A percentile compares a stretch with the other conserved stretches of the same genome.
These are phyloP conservation scores for Polypedilum vanderplanki DNA, from an alignment of 1,140 invertebrate genomes.

Conservation along the genomic window DNA sequence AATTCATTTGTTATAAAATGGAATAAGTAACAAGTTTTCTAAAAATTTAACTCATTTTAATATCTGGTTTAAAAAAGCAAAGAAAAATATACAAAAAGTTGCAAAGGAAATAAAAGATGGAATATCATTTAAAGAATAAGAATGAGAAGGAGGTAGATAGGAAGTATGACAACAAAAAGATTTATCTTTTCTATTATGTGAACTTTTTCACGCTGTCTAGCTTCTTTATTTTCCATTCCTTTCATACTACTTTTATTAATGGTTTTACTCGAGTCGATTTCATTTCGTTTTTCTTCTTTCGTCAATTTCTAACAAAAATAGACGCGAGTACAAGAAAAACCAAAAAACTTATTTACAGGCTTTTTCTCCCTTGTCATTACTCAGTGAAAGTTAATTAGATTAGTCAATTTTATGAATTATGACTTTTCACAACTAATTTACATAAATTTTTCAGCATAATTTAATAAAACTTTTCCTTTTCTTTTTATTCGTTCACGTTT, in stretches of 20 bases:
- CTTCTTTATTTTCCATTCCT: neutral
- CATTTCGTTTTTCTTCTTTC: no score
- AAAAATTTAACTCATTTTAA: neutral
- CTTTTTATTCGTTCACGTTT: no score
- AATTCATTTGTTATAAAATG: no score
- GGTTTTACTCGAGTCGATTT: slow-evolving; percentile 14
- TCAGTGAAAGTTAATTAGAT: slow-evolving; percentile 13
- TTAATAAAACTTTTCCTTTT: neutral
- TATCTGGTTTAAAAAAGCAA: neutral
- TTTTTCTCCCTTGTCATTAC: neutral
- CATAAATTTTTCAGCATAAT: neutral
- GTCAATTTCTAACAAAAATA: no score
- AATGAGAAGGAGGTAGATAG: neutral
- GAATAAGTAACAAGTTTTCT: no score
- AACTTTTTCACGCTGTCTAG: slow-evolving; percentile 16
- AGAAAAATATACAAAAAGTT: neutral
- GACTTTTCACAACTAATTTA: slow-evolving; percentile 16
- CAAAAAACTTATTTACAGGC: neutral
- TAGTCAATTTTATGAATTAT: slow-evolving; percentile 24
- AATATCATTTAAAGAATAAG: neutral
- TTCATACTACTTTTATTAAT: slow-evolving; percentile 5
- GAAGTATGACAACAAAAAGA: neutral
- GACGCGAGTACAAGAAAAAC: no score
- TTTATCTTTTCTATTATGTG: slow-evolving; percentile 13
- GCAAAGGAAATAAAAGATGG: slow-evolving; percentile 5